Evolutionary conservation across 2,888 invertebrate genomes (phyloP).

Genomic region (Zaprionus lineosus): DNA sequence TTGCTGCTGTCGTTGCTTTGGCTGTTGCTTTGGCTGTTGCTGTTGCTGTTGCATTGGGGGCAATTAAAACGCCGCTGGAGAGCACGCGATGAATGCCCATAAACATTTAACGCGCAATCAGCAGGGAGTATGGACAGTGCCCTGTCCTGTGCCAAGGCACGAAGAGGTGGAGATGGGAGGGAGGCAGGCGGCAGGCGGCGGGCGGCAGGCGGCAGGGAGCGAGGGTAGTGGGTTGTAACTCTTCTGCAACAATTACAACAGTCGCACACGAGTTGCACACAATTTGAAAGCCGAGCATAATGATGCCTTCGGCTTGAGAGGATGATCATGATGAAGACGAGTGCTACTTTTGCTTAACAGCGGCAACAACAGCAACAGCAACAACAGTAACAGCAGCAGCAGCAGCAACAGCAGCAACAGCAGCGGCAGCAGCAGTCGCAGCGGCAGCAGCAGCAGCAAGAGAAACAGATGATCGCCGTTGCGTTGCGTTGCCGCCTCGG

Average conservation of each 20-base stretch:
- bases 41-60: constrained; percentile 41
- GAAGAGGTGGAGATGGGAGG: neutral
- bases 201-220: neutral
- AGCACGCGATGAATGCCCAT: constrained; percentile 78
- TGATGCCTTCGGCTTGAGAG: constrained; percentile 36
- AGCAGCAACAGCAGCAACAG: constrained; percentile 13
- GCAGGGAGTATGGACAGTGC: constrained; percentile 47
- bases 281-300: constrained; percentile 46
- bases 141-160: no score
- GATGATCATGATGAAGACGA: constrained; percentile 52
- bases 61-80: constrained; percentile 71
- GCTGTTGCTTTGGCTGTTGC: constrained; percentile 8
- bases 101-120: constrained; percentile 77
- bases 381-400: constrained; percentile 11
- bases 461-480: constrained; percentile 58
- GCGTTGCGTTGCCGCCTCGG: constrained; percentile 28
- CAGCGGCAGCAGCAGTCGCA: neutral
- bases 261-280: constrained; percentile 42
- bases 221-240: constrained; percentile 35
- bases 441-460: constrained; percentile 16
- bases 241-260: constrained; percentile 53
- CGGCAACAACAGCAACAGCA: constrained; percentile 13
- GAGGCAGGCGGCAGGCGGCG: neutral
- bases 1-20: constrained; percentile 13
- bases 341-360: constrained; percentile 47